Evolutionary conservation across 2,888 invertebrate genomes (phyloP).

Genomic region (Chloromyia formosa): DNA sequence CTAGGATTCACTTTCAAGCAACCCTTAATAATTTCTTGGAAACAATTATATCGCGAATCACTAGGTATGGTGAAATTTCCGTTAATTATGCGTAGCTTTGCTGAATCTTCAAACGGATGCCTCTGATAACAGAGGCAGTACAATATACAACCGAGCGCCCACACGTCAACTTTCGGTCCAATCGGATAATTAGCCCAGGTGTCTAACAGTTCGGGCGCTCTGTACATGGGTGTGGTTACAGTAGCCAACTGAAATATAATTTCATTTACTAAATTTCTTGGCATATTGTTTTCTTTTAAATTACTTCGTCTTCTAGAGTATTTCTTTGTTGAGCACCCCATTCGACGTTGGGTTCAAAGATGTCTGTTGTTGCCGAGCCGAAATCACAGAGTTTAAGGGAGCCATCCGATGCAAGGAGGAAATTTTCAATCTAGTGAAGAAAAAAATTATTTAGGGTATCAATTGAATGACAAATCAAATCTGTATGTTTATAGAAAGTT

Average conservation of each 20-base stretch:
- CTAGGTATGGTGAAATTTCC: slow-evolving; percentile 90
- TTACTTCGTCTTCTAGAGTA: slow-evolving; percentile 91
- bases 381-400: slow-evolving; percentile 96
- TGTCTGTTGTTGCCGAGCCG: slow-evolving; percentile 90
- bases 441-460: slow-evolving; percentile 7
- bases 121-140: slow-evolving; percentile 91
- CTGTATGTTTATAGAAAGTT: background rate
- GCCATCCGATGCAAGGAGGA: slow-evolving; percentile 86
- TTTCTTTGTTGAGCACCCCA: slow-evolving; percentile 94
- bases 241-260: slow-evolving; percentile 70
- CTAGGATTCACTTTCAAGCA: slow-evolving; percentile 85
- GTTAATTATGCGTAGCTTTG: slow-evolving; percentile 95
- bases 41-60: slow-evolving; percentile 82
- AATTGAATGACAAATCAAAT: too few relatives aligned
- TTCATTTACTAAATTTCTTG: background rate
- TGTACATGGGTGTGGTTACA: slow-evolving; percentile 92
- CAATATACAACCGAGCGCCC: slow-evolving; percentile 97
- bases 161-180: slow-evolving; percentile 89
- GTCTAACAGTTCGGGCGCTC: slow-evolving; percentile 98
- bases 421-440: slow-evolving; percentile 81
- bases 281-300: slow-evolving; percentile 47
- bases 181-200: slow-evolving; percentile 96
- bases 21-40: slow-evolving; percentile 89
- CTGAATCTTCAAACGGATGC: slow-evolving; percentile 96
- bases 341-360: slow-evolving; percentile 82